A percentile compares a stretch with the other conserved stretches of the same genome.
phyloP scores from a whole-genome alignment of 2,888 invertebrate genomes.

The Tipula lateralis region DNA sequence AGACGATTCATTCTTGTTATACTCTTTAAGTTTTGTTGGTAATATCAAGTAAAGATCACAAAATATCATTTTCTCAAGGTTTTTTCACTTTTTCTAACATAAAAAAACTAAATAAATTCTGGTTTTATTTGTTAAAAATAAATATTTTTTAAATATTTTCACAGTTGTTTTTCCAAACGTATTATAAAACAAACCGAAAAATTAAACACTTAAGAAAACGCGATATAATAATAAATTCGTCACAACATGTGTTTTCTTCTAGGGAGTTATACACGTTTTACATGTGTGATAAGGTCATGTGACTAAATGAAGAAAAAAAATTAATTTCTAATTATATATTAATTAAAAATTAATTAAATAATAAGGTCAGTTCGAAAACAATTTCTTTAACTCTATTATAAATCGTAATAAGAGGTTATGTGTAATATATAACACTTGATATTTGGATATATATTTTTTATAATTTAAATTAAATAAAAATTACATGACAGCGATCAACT shows the following conservation, averaged over 20 bases:
- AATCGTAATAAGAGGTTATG: not conserved
- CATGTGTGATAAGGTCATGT: not conserved
- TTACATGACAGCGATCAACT: not conserved
- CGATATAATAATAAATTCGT: not conserved
- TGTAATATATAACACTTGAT: not conserved
- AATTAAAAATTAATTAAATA: conserved; percentile 15
- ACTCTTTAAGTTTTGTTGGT: conserved; percentile 1
- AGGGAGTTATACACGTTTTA: not conserved
- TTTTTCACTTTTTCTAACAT: conserved; percentile 19
- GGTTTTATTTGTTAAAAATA: not conserved
- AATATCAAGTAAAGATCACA: conserved; percentile 24
- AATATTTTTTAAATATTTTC: not conserved
- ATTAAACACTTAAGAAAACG: not conserved
- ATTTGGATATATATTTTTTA: not conserved
- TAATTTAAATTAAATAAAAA: conserved; percentile 1
- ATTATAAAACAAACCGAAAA: not conserved
- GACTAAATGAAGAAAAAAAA: not conserved
- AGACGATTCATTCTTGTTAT: not conserved
- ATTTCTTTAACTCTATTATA: not conserved
- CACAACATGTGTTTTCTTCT: conserved; percentile 19
- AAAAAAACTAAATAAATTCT: not conserved
- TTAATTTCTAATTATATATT: not conserved
- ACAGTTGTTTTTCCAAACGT: conserved; percentile 11
- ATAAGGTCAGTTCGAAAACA: not conserved
- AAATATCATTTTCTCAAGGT: conserved; percentile 24